Conservation (phyloP, 2,888 invertebrate species). For the Gymnosoma rotundatum region DNA sequence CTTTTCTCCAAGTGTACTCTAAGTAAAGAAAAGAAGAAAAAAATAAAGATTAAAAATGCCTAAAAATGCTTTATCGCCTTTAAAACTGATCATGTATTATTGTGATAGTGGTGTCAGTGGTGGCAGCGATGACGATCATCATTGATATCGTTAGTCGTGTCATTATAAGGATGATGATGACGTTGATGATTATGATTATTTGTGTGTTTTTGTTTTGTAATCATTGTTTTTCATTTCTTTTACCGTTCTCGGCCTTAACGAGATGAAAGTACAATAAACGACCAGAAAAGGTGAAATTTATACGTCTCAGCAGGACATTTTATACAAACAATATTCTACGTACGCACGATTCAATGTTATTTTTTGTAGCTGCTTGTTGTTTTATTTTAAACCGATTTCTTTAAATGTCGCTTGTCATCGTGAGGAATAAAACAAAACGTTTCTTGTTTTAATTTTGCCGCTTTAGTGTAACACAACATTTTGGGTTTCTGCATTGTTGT, state of each 20-base stretch:
- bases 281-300: slow-evolving; percentile 65
- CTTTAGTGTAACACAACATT: slow-evolving; percentile 38
- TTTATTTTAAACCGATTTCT: slow-evolving; percentile 41
- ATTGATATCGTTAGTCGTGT: slow-evolving; percentile 53
- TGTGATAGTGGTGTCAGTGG: slow-evolving; percentile 16
- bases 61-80: slow-evolving; percentile 52
- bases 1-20: slow-evolving; percentile 25
- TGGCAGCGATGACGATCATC: slow-evolving; percentile 24
- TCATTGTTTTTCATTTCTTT: slow-evolving; percentile 54
- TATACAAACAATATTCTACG: slow-evolving; percentile 54
- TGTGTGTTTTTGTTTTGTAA: slow-evolving; percentile 53
- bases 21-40: not conserved
- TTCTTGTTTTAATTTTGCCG: slow-evolving; percentile 43
- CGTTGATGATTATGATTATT: slow-evolving; percentile 51
- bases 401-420: slow-evolving; percentile 63
- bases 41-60: slow-evolving; percentile 52
- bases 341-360: slow-evolving; percentile 56
- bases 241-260: not conserved
- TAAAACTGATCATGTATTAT: not conserved
- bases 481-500: slow-evolving; percentile 31
- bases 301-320: slow-evolving; percentile 64
- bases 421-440: slow-evolving; percentile 39
- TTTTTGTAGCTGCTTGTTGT: slow-evolving; percentile 25
- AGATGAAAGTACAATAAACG: slow-evolving; percentile 30
- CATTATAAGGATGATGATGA: slow-evolving; percentile 64